Base-by-base conservation (phyloP, 2,888 invertebrate genomes). In the Homarus gammarus region DNA sequence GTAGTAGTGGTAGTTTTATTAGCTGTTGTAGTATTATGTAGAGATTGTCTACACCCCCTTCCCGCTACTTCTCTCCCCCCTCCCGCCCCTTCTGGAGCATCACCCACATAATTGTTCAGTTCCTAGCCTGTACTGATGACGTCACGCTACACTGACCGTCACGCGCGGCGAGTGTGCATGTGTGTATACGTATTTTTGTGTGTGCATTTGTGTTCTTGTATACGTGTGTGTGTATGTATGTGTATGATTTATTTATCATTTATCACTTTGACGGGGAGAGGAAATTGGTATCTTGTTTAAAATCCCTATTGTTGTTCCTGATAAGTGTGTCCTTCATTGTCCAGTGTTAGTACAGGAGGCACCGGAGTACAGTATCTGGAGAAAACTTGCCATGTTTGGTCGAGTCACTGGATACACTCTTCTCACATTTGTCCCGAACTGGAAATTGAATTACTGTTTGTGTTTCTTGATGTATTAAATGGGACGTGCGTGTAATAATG, bases 131-230 rank as follows among this genome's bases (percentile, higher is more conserved):
- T 73, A 12, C 6, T 73, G 22, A 22, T 73, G 73, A 73, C 36
- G 22, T 73, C 36, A 31, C 31, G 64, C 64, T 8, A 33, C 31
- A 44, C 8, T 40, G 40, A 10, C 10, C n/a, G 78, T 44, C 40
- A 44, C 22, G 0, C 6, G 1, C 1, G 36, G 40, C 10, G 75
- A 18, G 31, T 40, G 31, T 44, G 5, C 27, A 1, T 40, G 31
- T 77, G 31, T 77, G 31, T 77, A 15, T 61, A 12, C 22, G n/a
- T 81, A 12, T 61, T 2, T 81, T 18, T 61, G 38, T 81, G 40
- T 81, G 56, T 79, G 56, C 79, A 31, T 56, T 61, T 36, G 79
- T 64, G 33, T 64, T 64, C 38, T 18, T 61, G 81, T 64, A n/a
- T 81, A 68, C 38, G 36, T 38, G 15, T 81, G 33, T 40, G 61